These are phyloP conservation scores for Thelaira solivaga DNA, from an alignment of 2,888 invertebrate genomes.

Conservation along the genomic window DNA sequence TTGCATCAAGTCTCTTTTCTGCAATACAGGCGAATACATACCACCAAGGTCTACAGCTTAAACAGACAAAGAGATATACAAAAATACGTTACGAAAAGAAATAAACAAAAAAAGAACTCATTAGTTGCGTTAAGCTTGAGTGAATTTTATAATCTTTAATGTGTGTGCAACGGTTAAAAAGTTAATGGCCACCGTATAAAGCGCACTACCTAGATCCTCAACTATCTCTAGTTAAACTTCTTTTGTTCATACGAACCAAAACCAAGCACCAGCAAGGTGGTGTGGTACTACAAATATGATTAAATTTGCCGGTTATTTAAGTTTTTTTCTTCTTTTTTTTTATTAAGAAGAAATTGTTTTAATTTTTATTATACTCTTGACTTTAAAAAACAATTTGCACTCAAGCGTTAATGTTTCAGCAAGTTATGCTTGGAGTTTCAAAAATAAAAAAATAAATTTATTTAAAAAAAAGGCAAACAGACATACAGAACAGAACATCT, in stretches of 20 bases:
- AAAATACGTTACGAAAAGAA: constrained; percentile 46
- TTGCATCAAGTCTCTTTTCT: constrained; percentile 18
- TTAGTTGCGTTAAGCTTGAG: constrained; percentile 53
- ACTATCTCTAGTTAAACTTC: constrained; percentile 24
- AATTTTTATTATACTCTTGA: constrained; percentile 36
- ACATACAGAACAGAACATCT: constrained; percentile 31
- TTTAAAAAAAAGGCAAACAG: neutral
- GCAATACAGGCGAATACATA: neutral
- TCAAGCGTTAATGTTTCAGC: constrained; percentile 58
- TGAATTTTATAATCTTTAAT: constrained; percentile 53
- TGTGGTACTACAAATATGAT: constrained; percentile 16
- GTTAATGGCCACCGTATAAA: constrained; percentile 53
- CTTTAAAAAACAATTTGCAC: constrained; percentile 51
- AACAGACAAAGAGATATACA: neutral
- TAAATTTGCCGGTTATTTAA: constrained; percentile 30
- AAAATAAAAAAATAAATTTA: neutral
- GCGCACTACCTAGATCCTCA: constrained; percentile 23
- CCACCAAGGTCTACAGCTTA: constrained; percentile 12
- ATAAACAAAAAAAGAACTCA: constrained; percentile 32
- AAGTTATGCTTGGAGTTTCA: constrained; percentile 42
- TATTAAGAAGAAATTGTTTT: constrained; percentile 17
- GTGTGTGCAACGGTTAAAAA: constrained; percentile 58
- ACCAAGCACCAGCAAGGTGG: neutral
- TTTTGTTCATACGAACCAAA: neutral
- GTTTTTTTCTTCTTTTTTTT: constrained; percentile 1